These are phyloP conservation scores for Drosophila fuyamai DNA, from an alignment of 1,140 invertebrate species.

Conservation along the genomic window DNA sequence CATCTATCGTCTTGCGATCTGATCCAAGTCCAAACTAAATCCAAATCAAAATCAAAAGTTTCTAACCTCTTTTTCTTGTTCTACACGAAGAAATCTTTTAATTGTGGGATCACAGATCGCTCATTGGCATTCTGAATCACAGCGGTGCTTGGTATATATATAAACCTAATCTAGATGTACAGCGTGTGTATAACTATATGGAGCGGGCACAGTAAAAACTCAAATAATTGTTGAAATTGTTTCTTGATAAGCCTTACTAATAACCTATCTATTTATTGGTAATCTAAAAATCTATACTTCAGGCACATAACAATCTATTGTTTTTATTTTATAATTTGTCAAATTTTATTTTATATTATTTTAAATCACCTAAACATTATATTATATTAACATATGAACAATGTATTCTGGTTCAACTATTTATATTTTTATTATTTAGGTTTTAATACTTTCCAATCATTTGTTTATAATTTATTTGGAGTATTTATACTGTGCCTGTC, in stretches of 20 bases:
- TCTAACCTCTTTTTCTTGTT: constrained; percentile 65
- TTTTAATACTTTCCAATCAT: not conserved
- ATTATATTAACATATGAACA: no score
- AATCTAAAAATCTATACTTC: not conserved
- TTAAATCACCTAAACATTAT: no score
- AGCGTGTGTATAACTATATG: constrained; percentile 2
- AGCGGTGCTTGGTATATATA: constrained; percentile 74
- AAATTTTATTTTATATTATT: not conserved
- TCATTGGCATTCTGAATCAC: constrained; percentile 69
- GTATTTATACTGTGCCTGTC: constrained; percentile 16
- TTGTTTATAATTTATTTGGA: not conserved
- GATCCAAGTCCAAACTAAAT: constrained; percentile 30
- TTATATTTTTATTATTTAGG: not conserved
- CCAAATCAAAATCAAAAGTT: constrained; percentile 37
- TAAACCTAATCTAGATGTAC: constrained; percentile 23
- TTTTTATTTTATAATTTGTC: not conserved
- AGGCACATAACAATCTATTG: not conserved
- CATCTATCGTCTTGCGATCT: constrained; percentile 32
- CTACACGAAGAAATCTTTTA: constrained; percentile 35
- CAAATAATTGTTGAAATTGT: not conserved
- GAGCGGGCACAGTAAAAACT: constrained; percentile 14
- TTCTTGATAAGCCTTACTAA: not conserved
- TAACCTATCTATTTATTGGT: not conserved
- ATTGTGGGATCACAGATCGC: constrained; percentile 40
- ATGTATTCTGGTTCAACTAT: no score